These are phyloP conservation scores for Lumbricus terrestris DNA, from an alignment of 2,888 invertebrate species.

Conservation along the genomic window DNA sequence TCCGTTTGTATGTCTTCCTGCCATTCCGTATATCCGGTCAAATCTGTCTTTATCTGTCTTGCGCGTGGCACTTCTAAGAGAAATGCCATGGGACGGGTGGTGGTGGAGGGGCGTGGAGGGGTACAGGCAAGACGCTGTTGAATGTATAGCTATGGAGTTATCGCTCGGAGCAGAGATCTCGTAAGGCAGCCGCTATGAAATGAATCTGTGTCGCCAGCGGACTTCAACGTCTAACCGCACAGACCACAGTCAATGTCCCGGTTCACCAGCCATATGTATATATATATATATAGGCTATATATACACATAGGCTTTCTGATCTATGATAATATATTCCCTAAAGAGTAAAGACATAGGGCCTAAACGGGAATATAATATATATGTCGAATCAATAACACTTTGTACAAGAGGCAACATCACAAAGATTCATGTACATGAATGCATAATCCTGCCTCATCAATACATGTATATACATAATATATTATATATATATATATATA, in stretches of 20 bases:
- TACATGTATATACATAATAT: background rate
- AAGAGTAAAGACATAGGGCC: background rate
- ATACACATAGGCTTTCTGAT: background rate
- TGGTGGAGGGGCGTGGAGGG: too few relatives aligned
- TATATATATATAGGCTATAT: too few relatives aligned
- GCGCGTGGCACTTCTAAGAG: background rate
- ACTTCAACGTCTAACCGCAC: background rate
- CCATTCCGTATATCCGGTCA: background rate
- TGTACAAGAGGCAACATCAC: too few relatives aligned
- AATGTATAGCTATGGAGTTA: background rate
- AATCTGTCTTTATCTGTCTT: background rate
- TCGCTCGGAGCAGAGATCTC: background rate
- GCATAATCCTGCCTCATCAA: too few relatives aligned
- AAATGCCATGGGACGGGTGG: background rate
- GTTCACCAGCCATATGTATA: too few relatives aligned
- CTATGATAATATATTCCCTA: background rate
- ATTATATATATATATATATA: background rate
- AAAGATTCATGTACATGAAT: background rate
- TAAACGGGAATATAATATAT: background rate
- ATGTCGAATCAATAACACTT: background rate
- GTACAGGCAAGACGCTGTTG: background rate
- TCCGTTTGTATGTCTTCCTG: background rate
- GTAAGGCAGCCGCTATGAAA: background rate
- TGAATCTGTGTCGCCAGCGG: background rate
- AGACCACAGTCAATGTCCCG: background rate